Evolutionary conservation across 1,140 invertebrate genomes (phyloP).

Genomic region (Ceratoteleas bidentatus): DNA sequence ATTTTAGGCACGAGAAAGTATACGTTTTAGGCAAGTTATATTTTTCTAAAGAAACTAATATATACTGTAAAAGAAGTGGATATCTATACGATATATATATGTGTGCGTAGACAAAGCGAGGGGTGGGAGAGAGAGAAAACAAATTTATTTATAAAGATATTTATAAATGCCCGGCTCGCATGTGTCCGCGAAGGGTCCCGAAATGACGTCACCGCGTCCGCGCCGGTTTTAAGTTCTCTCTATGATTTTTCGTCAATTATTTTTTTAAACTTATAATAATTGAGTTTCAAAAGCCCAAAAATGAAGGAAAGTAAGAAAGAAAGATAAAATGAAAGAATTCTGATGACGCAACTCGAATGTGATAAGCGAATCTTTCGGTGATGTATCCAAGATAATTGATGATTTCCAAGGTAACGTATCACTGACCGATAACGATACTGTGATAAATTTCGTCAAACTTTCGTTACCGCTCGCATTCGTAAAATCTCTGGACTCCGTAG

Average conservation of each 20-base stretch:
- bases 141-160: too few relatives aligned
- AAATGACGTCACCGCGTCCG: too few relatives aligned
- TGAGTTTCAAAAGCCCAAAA: conserved; percentile 7
- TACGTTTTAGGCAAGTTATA: conserved; percentile 40
- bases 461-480: conserved; percentile 38
- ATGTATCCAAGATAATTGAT: conserved; percentile 42
- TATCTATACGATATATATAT: conserved; percentile 11
- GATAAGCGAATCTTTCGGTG: conserved; percentile 64
- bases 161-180: too few relatives aligned
- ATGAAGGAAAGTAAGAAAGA: conserved; percentile 9
- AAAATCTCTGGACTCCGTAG: conserved; percentile 56
- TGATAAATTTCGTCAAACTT: conserved; percentile 61
- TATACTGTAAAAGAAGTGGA: conserved; percentile 1
- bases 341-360: conserved; percentile 53
- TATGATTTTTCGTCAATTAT: too few relatives aligned
- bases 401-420: conserved; percentile 34
- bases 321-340: conserved; percentile 11
- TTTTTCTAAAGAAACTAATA: conserved; percentile 42
- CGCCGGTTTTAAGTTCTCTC: too few relatives aligned
- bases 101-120: conserved; percentile 1
- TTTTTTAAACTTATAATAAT: too few relatives aligned
- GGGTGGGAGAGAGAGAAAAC: neutral
- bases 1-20: conserved; percentile 14
- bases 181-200: too few relatives aligned
- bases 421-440: conserved; percentile 57